Base-by-base conservation (phyloP, 2,888 invertebrate species). In the Coleophora flavipennella region DNA sequence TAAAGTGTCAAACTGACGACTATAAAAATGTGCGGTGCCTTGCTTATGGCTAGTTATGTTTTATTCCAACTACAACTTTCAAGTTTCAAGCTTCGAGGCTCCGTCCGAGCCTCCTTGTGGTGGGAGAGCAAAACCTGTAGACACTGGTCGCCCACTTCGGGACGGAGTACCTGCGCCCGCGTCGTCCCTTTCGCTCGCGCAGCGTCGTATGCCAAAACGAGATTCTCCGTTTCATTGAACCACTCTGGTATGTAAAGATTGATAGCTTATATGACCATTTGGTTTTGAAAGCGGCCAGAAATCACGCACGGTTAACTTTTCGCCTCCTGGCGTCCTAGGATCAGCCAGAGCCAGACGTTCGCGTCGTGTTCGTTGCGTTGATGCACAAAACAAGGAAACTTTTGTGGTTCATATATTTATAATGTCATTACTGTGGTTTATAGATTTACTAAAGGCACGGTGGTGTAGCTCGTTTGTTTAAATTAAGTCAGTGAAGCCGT, bases 101-200 rank as follows among this genome's bases (percentile, higher is more conserved):
- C 56, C 50, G 69, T 78, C 29, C 75, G 69, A 69, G 72, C 72
- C 75, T 75, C 67, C 72, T 69, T 72, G 79, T 80, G 81, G 84
- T 84, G 84, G 84, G 83, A 77, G 77, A 83, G 77, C 78, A 79
- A 83, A 83, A 84, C 84, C 83, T 84, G 84, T 83, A 84, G 79
- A 79, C 70, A 80, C 72, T 76, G 74, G 71, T 75, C 76, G 79
- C 69, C 66, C 64, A 68, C 71, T 81, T 77, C 67, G 56, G 63
- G 75, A 62, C 83, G 75, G 68, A 59, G 62, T 79, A 81, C 80
- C 84, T 81, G 81, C 67, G 43, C 53, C 45, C 45, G 41, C 59
- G 72, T 55, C 52, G 77, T 84, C 84, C 73, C 76, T 80, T 73
- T 84, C 76, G 54, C 73, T 57, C 84, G 49, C 64, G 53, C 61